phyloP scores from a whole-genome alignment of 1,140 invertebrate species.

The Teleopsis dalmanni region DNA sequence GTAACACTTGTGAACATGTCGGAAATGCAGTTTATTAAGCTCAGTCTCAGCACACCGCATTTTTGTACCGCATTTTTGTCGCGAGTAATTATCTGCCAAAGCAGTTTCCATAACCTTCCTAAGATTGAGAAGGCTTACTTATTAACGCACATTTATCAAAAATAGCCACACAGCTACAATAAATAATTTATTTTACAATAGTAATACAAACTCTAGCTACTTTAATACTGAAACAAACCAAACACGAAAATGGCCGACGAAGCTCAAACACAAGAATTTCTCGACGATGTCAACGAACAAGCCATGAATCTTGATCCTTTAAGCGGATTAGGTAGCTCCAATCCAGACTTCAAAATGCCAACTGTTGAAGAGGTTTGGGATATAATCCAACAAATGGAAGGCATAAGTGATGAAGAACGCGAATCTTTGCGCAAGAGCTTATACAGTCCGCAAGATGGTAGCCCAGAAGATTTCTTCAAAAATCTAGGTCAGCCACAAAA shows the following conservation, averaged over 20 bases:
- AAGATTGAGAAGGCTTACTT: too few relatives aligned
- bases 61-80: too few relatives aligned
- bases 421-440: conserved; percentile 47
- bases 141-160: too few relatives aligned
- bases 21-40: too few relatives aligned
- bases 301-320: conserved; percentile 26
- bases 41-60: too few relatives aligned
- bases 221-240: background rate
- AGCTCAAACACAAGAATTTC: conserved; percentile 35
- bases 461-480: conserved; percentile 32
- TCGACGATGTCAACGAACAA: conserved; percentile 33
- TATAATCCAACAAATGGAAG: conserved; percentile 48
- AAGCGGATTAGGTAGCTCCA: conserved; percentile 14
- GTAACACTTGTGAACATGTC: too few relatives aligned
- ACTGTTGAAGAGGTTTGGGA: conserved; percentile 49
- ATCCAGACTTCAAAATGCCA: conserved; percentile 41
- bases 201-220: background rate
- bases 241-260: conserved; percentile 36
- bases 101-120: too few relatives aligned
- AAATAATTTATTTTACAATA: too few relatives aligned
- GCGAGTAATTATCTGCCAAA: too few relatives aligned
- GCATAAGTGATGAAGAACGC: conserved; percentile 49
- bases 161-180: too few relatives aligned
- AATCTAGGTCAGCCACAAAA: conserved; percentile 19
- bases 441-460: conserved; percentile 35